Percentiles rank a stretch among this genome's conserved stretches.
Conservation (phyloP, 2,888 invertebrate species). For the Parnassius smintheus region DNA sequence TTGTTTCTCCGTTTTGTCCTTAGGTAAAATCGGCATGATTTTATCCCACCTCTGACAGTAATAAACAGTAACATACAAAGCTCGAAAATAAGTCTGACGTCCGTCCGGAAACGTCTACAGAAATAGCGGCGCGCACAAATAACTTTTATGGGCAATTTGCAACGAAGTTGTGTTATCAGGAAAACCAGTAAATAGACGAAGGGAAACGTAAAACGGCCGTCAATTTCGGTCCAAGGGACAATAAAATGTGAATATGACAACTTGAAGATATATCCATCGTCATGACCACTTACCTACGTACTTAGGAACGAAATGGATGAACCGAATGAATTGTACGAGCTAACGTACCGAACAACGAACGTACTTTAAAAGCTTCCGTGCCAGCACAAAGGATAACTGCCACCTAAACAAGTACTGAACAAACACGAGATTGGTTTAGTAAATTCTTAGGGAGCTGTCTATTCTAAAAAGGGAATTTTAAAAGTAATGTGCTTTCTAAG, state of each 20-base stretch:
- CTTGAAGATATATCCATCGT: slow-evolving; percentile 50
- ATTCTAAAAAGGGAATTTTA: too few species aligned
- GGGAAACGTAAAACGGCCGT: slow-evolving; percentile 59
- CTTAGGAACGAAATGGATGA: slow-evolving; percentile 3
- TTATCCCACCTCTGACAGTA: too few species aligned
- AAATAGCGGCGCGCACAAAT: slow-evolving; percentile 59
- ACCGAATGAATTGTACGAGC: not conserved
- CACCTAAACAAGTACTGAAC: not conserved
- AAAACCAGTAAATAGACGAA: slow-evolving; percentile 62
- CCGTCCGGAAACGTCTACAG: slow-evolving; percentile 42
- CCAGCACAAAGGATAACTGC: not conserved
- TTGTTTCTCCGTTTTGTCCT: too few species aligned
- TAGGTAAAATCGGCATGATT: too few species aligned
- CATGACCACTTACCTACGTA: slow-evolving; percentile 23
- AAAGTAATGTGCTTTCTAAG: too few species aligned
- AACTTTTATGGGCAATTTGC: slow-evolving; percentile 72
- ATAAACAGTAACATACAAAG: slow-evolving; percentile 13
- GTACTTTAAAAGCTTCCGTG: not conserved
- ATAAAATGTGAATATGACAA: slow-evolving; percentile 64
- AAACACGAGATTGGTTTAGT: too few species aligned
- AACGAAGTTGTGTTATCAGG: slow-evolving; percentile 69
- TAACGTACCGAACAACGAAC: not conserved
- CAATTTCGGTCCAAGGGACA: slow-evolving; percentile 47
- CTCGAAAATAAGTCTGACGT: slow-evolving; percentile 20
- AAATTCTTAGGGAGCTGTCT: too few species aligned